Base-by-base conservation (phyloP, 1,140 invertebrate genomes). In the Stenopsyche tienmushanensis region DNA sequence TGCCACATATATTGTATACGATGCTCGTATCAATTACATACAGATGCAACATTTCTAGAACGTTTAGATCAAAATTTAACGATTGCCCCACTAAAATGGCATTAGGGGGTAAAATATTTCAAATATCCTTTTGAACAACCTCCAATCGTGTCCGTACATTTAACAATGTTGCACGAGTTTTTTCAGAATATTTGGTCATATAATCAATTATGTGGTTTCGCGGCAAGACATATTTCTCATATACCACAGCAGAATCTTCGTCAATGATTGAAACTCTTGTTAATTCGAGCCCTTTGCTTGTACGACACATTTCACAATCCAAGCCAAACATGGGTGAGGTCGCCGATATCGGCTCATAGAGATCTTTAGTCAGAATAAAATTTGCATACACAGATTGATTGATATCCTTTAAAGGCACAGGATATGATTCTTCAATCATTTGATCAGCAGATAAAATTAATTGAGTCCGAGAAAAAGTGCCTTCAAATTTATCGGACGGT, bases 271-370 rank as follows among this genome's bases (percentile, higher is more conserved):
- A 93, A 45, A 97, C 85, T 72, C 93, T 83, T 0, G 94, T 94
- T 34, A 98, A 76, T 78, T 96, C 94, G 26, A 86, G 84, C 1
- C 86, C 85, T 1, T 74, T 80, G 23, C 79, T 82, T 17, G 94
- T 96, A 49, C 82, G 77, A 81, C 94, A 96, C 95, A 98, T 98
- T 85, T 98, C 96, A 85, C 95, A 97, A 83, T 98, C 96, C 1
- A 98, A 68, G 55, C 88, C 91, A 82, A 88, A 96, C 85, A 98
- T 87, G 21, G 93, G 93, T 49, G 94, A 97, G 18, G 77, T 81
- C 1, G 85, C 75, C 26, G 84, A 90, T 0, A 94, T 92, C 65
- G 88, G 84, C 10, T 78, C 72, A 79, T 97, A 98, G 49, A 77
- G 73, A 64, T 90, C 85, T 78, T 92, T 93, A 5, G 90, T 90